Conservation (phyloP, 2,113 vertebrate genomes). For the Myotis lucifugus region DNA sequence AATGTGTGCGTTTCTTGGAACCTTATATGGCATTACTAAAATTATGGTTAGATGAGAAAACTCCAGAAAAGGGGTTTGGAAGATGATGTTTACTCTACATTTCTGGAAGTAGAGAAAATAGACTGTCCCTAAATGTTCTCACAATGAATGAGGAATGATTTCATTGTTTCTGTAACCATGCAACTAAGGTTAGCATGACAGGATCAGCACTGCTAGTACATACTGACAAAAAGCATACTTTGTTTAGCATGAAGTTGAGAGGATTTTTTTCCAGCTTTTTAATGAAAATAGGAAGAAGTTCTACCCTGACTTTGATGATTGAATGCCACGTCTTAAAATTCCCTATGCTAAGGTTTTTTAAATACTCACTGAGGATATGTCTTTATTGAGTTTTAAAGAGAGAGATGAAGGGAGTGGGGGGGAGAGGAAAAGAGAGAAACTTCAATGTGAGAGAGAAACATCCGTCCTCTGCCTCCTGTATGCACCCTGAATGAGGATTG, state of each 20-base stretch:
- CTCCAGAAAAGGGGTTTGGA: background rate
- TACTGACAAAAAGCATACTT: background rate
- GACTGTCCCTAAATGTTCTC: background rate
- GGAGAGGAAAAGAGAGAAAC: no score
- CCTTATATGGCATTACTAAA: background rate
- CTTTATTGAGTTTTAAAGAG: background rate
- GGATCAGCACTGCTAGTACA: background rate
- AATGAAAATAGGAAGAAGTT: background rate
- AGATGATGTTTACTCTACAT: background rate
- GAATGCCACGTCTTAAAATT: background rate
- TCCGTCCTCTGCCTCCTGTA: background rate
- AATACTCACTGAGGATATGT: background rate
- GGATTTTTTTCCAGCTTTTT: background rate
- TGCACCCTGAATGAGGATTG: background rate
- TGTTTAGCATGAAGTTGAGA: background rate
- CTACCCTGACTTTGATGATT: background rate
- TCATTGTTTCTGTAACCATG: background rate
- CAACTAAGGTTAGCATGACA: background rate
- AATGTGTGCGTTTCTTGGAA: background rate
- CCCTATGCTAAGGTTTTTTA: background rate
- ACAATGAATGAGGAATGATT: background rate
- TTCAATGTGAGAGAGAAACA: background rate
- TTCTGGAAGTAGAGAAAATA: background rate
- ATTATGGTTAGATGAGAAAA: background rate
- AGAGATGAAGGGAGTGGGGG: background rate